phyloP scores from a whole-genome alignment of 2,797 vertebrate genomes.

The Muraenolepis orangiensis region DNA sequence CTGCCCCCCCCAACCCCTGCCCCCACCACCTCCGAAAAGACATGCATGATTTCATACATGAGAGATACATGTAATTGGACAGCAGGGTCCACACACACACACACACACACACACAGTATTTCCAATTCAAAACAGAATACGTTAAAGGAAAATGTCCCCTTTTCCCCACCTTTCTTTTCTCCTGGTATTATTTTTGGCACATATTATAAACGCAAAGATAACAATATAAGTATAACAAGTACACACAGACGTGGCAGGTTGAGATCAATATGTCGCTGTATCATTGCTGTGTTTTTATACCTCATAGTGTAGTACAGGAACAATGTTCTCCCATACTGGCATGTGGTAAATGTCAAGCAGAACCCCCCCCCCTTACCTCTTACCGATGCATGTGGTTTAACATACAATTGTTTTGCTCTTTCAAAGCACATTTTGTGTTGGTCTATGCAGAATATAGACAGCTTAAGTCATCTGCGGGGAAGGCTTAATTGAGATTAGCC shows the following conservation, averaged over 20 bases:
- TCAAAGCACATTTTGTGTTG: not conserved
- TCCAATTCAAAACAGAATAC: slow-evolving; percentile 78
- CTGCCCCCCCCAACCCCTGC: slow-evolving; percentile 32
- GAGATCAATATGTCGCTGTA: slow-evolving; percentile 30
- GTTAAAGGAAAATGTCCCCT: slow-evolving; percentile 56
- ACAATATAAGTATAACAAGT: slow-evolving; percentile 39
- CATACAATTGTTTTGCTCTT: not conserved
- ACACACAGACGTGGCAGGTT: slow-evolving; percentile 21
- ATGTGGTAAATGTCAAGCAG: slow-evolving; percentile 5
- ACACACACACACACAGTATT: too few species aligned
- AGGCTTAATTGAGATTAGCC: not conserved
- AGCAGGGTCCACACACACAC: slow-evolving; percentile 71
- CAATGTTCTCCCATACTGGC: not conserved
- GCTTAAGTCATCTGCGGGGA: not conserved
- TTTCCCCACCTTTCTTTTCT: slow-evolving; percentile 44
- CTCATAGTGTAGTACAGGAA: slow-evolving; percentile 20
- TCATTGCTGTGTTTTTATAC: slow-evolving; percentile 25
- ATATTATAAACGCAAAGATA: slow-evolving; percentile 59
- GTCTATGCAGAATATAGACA: not conserved
- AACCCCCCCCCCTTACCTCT: too few species aligned
- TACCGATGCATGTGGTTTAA: not conserved
- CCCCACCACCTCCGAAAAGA: slow-evolving; percentile 51
- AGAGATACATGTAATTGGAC: slow-evolving; percentile 84
- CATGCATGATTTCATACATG: slow-evolving; percentile 82
- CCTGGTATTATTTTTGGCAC: slow-evolving; percentile 65